Evolutionary conservation across 2,888 invertebrate species (phyloP), one percentile per base, ranked within the genome.

Genomic region (Mechanitis messenoides): DNA sequence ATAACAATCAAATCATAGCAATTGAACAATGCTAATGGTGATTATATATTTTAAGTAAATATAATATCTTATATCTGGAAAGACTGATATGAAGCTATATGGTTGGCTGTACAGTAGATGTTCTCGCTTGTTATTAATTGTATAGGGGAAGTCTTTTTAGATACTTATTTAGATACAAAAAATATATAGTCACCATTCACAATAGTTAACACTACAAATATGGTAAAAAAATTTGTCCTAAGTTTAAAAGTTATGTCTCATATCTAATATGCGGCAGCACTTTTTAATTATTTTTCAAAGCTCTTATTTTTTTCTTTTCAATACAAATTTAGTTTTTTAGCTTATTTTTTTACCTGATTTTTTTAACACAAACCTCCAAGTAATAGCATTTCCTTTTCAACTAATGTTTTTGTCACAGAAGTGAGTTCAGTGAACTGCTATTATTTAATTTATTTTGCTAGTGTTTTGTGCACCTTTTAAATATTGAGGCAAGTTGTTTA

Each of bases 91-190:
- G 75, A 74, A 78, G 79, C 80, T 86, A 81, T 77, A 72, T 81
- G 79, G 82, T 81, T 85, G 83, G 83, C 84, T 87, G 85, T 85
- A 85, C 77, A 83, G 85, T 87, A 86, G 84, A 78, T 83, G 80
- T 84, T 80, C 82, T 80, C 80, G 85, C 86, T 87, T 86, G 80
- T 79, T 73, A 62, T 71, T 77, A 73, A 77, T 75, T 83, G 81
- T 85, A 81, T 83, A 80, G 80, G 78, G 53, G 55, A 61, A 59
- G 68, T 61, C 68, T 61, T 68, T 66, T 62, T 64, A 47, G 66
- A 55, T 20, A n/a, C n/a, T 42, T 4, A 9, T 55, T 4, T 2
- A 28, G 9, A 35, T 45, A 28, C 3, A n/a, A 62, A 62, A 69
- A 58, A 74, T 78, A 78, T 76, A 70, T 74, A 74, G 74, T 74